These are phyloP conservation scores for Ichneumoninae sp. DNA, from an alignment of 2,888 invertebrate genomes.

Conservation along the genomic window DNA sequence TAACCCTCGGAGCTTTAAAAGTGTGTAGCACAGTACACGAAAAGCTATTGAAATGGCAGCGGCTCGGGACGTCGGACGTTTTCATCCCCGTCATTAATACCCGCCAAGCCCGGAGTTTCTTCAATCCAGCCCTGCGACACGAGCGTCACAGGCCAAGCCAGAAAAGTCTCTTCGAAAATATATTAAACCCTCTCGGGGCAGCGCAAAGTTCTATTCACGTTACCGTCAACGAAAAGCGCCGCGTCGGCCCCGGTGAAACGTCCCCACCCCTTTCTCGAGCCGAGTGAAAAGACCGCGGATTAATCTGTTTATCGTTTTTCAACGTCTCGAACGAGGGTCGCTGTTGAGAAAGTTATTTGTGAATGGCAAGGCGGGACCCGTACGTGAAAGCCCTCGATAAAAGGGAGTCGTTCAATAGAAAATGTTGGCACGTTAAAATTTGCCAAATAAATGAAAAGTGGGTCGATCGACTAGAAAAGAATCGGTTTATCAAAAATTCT, in stretches of 20 bases:
- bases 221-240: slow-evolving; percentile 17
- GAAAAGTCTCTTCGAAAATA: slow-evolving; percentile 21
- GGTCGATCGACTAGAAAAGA: neutral
- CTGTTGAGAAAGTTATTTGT: slow-evolving; percentile 37
- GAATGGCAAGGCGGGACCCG: slow-evolving; percentile 8
- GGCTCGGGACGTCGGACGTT: slow-evolving; percentile 7
- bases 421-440: neutral
- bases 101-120: slow-evolving; percentile 24
- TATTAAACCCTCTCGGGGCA: slow-evolving; percentile 15
- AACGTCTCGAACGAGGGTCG: slow-evolving; percentile 10
- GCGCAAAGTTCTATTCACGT: slow-evolving; percentile 43
- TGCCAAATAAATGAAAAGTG: neutral
- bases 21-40: slow-evolving; percentile 28
- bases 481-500: slow-evolving; percentile 2
- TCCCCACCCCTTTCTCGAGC: slow-evolving; percentile 11
- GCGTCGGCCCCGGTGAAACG: slow-evolving; percentile 15
- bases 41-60: slow-evolving; percentile 37
- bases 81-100: slow-evolving; percentile 52
- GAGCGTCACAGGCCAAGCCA: slow-evolving; percentile 12
- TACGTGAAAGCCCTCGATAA: slow-evolving; percentile 34
- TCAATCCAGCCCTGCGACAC: slow-evolving; percentile 23
- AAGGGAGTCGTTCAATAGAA: slow-evolving; percentile 12
- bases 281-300: slow-evolving; percentile 48
- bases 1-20: slow-evolving; percentile 20
- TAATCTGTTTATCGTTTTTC: slow-evolving; percentile 51